phyloP scores from a whole-genome alignment of 1,140 invertebrate species.

The Bathynomus jamesi region DNA sequence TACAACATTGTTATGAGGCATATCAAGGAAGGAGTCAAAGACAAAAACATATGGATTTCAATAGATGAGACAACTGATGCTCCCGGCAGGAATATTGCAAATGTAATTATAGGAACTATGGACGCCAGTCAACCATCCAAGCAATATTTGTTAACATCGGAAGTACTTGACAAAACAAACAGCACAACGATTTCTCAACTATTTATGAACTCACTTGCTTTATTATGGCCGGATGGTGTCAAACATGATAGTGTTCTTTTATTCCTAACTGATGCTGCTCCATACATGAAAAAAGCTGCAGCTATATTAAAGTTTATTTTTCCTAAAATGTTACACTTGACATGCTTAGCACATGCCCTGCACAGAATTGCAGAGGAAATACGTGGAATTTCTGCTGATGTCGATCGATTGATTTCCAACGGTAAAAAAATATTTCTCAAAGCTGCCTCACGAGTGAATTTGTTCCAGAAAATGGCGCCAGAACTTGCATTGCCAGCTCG shows the following conservation, averaged over 20 bases:
- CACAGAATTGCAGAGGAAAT: slow-evolving; percentile 42
- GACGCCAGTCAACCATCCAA: background rate
- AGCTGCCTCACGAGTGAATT: slow-evolving; percentile 38
- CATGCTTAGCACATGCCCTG: slow-evolving; percentile 42
- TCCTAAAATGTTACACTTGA: slow-evolving; percentile 39
- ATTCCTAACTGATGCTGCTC: slow-evolving; percentile 38
- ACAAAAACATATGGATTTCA: background rate
- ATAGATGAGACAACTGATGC: background rate
- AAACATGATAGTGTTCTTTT: slow-evolving; percentile 39
- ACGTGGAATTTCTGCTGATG: slow-evolving; percentile 37
- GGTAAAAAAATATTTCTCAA: slow-evolving; percentile 41
- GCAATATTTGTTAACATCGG: slow-evolving; percentile 12
- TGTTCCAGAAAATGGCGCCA: slow-evolving; percentile 40
- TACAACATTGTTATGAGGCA: background rate
- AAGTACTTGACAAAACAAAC: slow-evolving; percentile 10
- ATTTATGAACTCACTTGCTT: slow-evolving; percentile 8
- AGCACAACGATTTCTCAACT: slow-evolving; percentile 13
- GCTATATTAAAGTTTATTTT: slow-evolving; percentile 38
- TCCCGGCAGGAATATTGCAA: background rate
- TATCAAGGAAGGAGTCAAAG: background rate
- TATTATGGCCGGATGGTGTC: slow-evolving; percentile 6
- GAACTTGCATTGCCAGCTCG: slow-evolving; percentile 41
- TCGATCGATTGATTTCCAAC: slow-evolving; percentile 37
- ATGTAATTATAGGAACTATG: too few relatives aligned
- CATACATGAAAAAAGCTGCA: slow-evolving; percentile 40